phyloP scores from a whole-genome alignment of 2,797 vertebrate genomes.

The Chloroceryle inda region DNA sequence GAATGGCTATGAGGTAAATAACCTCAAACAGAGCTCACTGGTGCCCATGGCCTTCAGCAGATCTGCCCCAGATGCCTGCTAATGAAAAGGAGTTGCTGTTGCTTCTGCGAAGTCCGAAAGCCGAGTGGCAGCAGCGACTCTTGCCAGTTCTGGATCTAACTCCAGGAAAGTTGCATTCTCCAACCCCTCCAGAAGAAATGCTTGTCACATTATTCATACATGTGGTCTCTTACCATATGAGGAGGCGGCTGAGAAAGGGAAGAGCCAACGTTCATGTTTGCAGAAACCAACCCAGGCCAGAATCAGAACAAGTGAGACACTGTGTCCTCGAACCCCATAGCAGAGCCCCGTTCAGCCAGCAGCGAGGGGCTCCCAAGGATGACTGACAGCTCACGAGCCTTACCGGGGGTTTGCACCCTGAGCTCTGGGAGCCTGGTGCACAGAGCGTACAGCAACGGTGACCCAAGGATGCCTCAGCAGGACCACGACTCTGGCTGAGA shows the following conservation, averaged over 20 bases:
- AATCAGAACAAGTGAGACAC: constrained; percentile 24
- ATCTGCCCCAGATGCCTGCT: background rate
- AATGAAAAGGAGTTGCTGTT: background rate
- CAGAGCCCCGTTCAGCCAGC: background rate
- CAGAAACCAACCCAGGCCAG: constrained; percentile 26
- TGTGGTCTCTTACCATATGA: constrained; percentile 44
- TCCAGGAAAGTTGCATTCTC: constrained; percentile 61
- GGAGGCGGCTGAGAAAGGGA: background rate
- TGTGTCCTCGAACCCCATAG: background rate
- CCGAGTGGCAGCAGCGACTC: background rate
- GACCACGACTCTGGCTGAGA: background rate
- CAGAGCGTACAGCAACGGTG: background rate
- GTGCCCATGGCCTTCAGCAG: background rate
- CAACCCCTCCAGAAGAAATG: constrained; percentile 58
- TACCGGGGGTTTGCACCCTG: background rate
- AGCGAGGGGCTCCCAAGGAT: background rate
- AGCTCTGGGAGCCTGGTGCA: background rate
- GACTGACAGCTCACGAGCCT: background rate
- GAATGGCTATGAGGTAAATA: background rate
- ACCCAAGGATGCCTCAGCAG: background rate
- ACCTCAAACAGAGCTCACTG: background rate
- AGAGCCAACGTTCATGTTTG: constrained; percentile 68
- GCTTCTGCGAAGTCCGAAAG: background rate
- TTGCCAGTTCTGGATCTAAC: constrained; percentile 48
- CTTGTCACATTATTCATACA: constrained; percentile 59